Conservation (phyloP, 1,140 invertebrate genomes). For the Trachelipus rathkii region DNA sequence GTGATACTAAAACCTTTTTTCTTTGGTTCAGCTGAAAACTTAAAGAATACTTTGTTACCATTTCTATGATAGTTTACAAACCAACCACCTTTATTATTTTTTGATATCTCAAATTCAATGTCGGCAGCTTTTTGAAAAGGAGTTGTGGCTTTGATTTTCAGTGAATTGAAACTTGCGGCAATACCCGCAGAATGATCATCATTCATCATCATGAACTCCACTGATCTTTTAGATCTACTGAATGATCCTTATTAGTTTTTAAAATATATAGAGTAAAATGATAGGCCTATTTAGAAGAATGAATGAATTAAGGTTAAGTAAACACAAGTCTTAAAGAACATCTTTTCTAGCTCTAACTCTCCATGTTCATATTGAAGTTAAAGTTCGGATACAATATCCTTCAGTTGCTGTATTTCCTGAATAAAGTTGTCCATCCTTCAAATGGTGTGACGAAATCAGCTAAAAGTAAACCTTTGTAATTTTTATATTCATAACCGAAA, state of each 20-base stretch:
- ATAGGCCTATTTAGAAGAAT: too few relatives aligned
- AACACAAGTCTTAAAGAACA: conserved; percentile 26
- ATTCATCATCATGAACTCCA: conserved; percentile 40
- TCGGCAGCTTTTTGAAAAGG: conserved; percentile 28
- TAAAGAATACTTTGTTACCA: conserved; percentile 23
- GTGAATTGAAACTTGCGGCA: conserved; percentile 32
- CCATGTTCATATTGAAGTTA: too few relatives aligned
- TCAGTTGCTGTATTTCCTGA: too few relatives aligned
- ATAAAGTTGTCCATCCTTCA: conserved; percentile 25
- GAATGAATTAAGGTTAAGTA: too few relatives aligned
- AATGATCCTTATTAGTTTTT: conserved; percentile 25
- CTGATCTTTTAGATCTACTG: conserved; percentile 33
- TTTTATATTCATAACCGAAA: conserved; percentile 24
- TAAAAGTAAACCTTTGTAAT: conserved; percentile 19
- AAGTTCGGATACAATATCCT: too few relatives aligned
- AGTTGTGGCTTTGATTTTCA: conserved; percentile 31
- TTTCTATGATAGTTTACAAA: conserved; percentile 32
- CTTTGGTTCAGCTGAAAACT: conserved; percentile 14
- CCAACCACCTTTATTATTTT: conserved; percentile 23
- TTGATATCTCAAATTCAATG: conserved; percentile 25
- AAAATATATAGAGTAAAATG: too few relatives aligned
- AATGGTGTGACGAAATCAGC: conserved; percentile 30
- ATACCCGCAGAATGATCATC: conserved; percentile 32
- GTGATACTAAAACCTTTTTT: conserved; percentile 21
- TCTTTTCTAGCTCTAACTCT: conserved; percentile 35